Evolutionary conservation across 2,113 vertebrate genomes (phyloP), one percentile per base, ranked within the genome.

Genomic region (Mormoops blainvillei): DNA sequence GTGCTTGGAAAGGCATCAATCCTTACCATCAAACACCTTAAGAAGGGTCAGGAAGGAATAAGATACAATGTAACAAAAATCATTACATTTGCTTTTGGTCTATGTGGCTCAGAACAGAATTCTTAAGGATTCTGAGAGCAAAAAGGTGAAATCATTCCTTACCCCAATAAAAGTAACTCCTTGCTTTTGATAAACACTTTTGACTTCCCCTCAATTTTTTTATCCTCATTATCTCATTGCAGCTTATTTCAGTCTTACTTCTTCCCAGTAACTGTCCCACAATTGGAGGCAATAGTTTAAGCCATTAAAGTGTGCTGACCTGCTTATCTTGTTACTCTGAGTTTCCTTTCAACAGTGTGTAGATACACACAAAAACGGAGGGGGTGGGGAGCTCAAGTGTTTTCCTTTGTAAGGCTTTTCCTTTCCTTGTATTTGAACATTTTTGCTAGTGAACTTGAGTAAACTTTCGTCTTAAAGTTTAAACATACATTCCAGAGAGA

Each of bases 371-470:
- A 63, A 48, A 48, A 31, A 48, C 13, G 3, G 0, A 54, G 67
- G 38, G 36, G 63, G n/a, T 15, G 28, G 61, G 80, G 5, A 70
- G 63, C 82, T 87, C 89, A 93, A 94, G 86, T 95, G 92, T 54
- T 95, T 98, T 98, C 89, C 54, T 98, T 97, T 98, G 97, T 97
- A 95, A 97, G 95, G 81, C 65, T 97, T 97, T 97, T 97, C 97
- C 97, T 98, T 98, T 98, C 94, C 93, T 96, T 97, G 87, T 97
- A 97, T 96, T 97, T 91, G 71, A 68, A 90, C 73, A 91, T 91
- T 98, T 98, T 97, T 95, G 94, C 94, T 97, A 95, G 92, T 96
- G 96, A 98, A 96, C 70, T 10, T 89, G 68, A 97, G 77, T 92
- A 91, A 97, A 97, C 91, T 63, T 91, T 71, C 77, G 94, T 71